Conservation (phyloP, 2,888 invertebrate species). For the Eupithecia tripunctaria region DNA sequence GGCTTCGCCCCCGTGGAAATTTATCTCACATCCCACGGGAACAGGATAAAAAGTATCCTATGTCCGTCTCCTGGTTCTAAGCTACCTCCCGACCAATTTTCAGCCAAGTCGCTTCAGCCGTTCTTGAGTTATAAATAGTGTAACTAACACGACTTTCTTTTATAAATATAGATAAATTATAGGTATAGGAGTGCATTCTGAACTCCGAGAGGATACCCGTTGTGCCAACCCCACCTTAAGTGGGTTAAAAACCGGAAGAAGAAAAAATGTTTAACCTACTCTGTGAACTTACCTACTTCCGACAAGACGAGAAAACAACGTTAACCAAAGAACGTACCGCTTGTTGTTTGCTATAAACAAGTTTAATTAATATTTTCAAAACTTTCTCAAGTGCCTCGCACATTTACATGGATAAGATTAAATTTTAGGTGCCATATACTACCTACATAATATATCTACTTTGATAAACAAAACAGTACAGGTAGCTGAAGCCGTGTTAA, state of each 20-base stretch:
- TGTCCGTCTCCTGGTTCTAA: no score
- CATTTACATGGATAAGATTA: slow-evolving; percentile 39
- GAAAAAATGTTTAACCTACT: background rate
- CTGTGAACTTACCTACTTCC: background rate
- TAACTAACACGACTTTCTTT: no score
- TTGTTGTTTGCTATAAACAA: slow-evolving; percentile 33
- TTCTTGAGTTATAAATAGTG: no score
- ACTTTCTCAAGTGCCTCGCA: slow-evolving; percentile 32
- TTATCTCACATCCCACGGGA: no score
- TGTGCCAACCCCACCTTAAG: background rate
- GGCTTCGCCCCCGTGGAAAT: no score
- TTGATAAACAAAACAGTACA: slow-evolving; percentile 1
- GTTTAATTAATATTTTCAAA: slow-evolving; percentile 45
- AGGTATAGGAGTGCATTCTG: no score
- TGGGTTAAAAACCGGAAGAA: background rate
- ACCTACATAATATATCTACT: background rate
- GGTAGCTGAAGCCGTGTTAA: background rate
- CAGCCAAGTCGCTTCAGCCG: no score
- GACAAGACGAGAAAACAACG: slow-evolving; percentile 17
- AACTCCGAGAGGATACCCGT: background rate
- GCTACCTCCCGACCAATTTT: no score
- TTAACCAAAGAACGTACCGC: slow-evolving; percentile 15
- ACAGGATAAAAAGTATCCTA: no score
- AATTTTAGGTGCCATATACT: slow-evolving; percentile 24
- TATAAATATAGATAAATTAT: no score